A percentile compares a stretch with the other conserved stretches of the same genome.
These are phyloP conservation scores for Sesamia inferens DNA, from an alignment of 2,888 invertebrate species.

Conservation along the genomic window DNA sequence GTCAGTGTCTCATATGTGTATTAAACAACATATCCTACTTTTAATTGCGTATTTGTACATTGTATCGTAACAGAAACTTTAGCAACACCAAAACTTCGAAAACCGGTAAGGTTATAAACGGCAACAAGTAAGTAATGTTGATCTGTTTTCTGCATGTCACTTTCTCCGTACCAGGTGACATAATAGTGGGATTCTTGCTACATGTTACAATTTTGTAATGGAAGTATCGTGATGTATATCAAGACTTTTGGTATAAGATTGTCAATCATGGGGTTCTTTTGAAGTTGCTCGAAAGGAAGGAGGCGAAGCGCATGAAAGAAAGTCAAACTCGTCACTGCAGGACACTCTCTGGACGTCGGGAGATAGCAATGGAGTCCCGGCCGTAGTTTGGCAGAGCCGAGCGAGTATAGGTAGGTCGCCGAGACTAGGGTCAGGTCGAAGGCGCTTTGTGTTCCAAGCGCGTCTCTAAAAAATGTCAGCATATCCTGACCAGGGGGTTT, in stretches of 20 bases:
- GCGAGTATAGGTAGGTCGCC: too few relatives aligned
- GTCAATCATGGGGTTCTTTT: neutral
- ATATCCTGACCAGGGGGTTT: too few relatives aligned
- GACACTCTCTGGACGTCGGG: too few relatives aligned
- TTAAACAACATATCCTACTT: conserved; percentile 24
- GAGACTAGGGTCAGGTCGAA: too few relatives aligned
- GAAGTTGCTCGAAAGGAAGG: too few relatives aligned
- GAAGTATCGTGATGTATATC: conserved; percentile 11
- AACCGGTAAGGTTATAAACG: conserved; percentile 45
- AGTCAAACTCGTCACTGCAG: too few relatives aligned
- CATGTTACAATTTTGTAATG: conserved; percentile 3
- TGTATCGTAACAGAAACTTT: conserved; percentile 34
- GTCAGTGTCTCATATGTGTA: conserved; percentile 22
- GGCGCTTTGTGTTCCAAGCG: too few relatives aligned
- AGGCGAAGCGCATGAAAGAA: too few relatives aligned
- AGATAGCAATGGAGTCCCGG: too few relatives aligned
- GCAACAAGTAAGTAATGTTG: conserved; percentile 29
- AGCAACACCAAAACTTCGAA: conserved; percentile 6
- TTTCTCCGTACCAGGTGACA: conserved; percentile 45
- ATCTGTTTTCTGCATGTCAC: conserved; percentile 41
- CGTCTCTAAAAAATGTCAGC: too few relatives aligned
- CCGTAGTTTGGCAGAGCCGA: too few relatives aligned
- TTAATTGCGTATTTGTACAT: conserved; percentile 16
- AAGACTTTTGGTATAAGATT: neutral
- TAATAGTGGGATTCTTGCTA: conserved; percentile 8